Evolutionary conservation across 2,797 vertebrate species (phyloP).

Genomic region (Hippocampus kuda): DNA sequence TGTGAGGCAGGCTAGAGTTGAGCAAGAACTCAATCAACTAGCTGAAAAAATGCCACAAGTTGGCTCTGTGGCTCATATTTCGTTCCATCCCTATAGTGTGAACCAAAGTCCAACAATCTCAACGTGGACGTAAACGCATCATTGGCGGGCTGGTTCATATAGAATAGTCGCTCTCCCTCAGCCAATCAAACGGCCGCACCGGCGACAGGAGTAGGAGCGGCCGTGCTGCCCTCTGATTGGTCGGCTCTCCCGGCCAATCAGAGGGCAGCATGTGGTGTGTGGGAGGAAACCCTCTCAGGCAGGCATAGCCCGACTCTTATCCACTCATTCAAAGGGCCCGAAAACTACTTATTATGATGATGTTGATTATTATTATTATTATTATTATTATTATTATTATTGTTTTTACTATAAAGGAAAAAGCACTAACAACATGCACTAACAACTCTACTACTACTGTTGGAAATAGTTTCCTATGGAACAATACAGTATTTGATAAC

Average conservation of each 20-base stretch:
- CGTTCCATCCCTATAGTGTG: conserved; percentile 30
- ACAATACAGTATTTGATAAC: background rate
- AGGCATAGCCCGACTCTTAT: conserved; percentile 42
- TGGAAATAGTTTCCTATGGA: background rate
- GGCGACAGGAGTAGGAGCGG: conserved; percentile 44
- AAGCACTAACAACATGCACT: background rate
- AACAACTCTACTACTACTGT: background rate
- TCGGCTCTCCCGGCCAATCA: conserved; percentile 49
- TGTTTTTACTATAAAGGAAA: background rate
- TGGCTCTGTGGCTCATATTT: conserved; percentile 17
- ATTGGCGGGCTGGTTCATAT: conserved; percentile 70
- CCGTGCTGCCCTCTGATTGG: conserved; percentile 58
- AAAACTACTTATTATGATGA: conserved; percentile 14
- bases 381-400: too few species aligned
- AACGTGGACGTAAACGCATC: conserved; percentile 17
- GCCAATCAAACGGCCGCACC: conserved; percentile 66
- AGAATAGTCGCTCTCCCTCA: conserved; percentile 47
- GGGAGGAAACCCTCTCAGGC: conserved; percentile 35
- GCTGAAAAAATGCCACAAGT: background rate
- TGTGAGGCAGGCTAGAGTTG: background rate
- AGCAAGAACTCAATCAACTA: background rate
- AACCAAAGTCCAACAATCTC: conserved; percentile 22
- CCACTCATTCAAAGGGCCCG: conserved; percentile 40
- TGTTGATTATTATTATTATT: too few species aligned
- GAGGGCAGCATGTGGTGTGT: conserved; percentile 41